These are phyloP conservation scores for Eupithecia insigniata DNA, from an alignment of 2,888 invertebrate genomes.

Conservation along the genomic window DNA sequence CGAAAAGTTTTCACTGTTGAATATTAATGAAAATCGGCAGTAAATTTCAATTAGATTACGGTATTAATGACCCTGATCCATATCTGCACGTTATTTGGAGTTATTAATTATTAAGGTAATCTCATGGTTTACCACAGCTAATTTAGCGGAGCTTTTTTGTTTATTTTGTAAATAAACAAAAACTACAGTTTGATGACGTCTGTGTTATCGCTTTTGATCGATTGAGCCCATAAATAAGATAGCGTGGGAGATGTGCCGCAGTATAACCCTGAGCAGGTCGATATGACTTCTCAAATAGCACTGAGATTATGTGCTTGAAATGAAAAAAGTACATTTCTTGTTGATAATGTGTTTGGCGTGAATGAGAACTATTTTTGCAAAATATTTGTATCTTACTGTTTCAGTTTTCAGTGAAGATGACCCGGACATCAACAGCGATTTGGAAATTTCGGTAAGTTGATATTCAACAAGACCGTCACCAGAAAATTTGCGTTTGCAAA, in stretches of 20 bases:
- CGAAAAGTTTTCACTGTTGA: slow-evolving; percentile 65
- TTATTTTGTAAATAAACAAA: neutral
- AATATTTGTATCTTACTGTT: slow-evolving; percentile 53
- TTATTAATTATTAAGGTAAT: slow-evolving; percentile 51
- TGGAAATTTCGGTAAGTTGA: slow-evolving; percentile 92
- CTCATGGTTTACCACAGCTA: slow-evolving; percentile 19
- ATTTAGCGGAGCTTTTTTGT: slow-evolving; percentile 4
- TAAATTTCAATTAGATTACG: slow-evolving; percentile 66
- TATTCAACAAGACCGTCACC: neutral
- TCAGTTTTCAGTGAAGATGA: slow-evolving; percentile 94
- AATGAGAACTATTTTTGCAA: slow-evolving; percentile 31
- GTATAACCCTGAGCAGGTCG: neutral
- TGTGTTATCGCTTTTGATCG: neutral
- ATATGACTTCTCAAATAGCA: neutral
- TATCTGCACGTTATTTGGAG: slow-evolving; percentile 33
- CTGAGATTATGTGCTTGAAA: neutral
- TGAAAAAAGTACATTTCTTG: neutral
- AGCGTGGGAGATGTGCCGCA: neutral
- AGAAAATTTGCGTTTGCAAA: neutral
- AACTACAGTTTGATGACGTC: neutral
- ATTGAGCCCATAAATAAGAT: neutral
- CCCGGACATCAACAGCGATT: slow-evolving; percentile 92
- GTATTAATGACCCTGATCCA: slow-evolving; percentile 34
- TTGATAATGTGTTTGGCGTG: neutral
- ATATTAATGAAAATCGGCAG: slow-evolving; percentile 72